Conservation (phyloP, 2,888 invertebrate species). For the Aelia acuminata region DNA sequence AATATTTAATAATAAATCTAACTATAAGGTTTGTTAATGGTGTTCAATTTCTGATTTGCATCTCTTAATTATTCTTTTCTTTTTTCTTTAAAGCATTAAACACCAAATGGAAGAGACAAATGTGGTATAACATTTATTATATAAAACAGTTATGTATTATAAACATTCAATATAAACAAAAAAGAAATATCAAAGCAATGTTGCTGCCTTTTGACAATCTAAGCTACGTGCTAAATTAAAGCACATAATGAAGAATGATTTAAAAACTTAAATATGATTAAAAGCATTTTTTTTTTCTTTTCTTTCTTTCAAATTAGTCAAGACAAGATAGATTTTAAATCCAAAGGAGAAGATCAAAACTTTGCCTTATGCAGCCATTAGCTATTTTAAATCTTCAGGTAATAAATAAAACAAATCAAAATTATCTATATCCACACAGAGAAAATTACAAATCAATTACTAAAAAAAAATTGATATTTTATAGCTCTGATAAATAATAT, state of each 20-base stretch:
- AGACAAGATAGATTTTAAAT: conserved; percentile 20
- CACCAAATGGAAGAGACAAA: conserved; percentile 47
- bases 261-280: conserved; percentile 38
- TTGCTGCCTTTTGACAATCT: conserved; percentile 48
- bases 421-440: not conserved
- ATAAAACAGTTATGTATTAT: conserved; percentile 50
- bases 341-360: conserved; percentile 20
- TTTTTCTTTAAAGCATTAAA: conserved; percentile 26
- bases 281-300: conserved; percentile 1
- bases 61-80: too few relatives aligned
- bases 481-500: conserved; percentile 17
- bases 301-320: conserved; percentile 30
- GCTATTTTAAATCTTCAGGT: not conserved
- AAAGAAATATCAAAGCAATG: conserved; percentile 46
- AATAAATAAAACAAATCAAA: not conserved
- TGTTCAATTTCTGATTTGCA: not conserved
- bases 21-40: conserved; percentile 11
- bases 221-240: conserved; percentile 33
- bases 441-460: conserved; percentile 27
- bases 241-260: conserved; percentile 32
- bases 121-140: conserved; percentile 51
- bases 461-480: conserved; percentile 19
- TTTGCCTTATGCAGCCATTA: not conserved
- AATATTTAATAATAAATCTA: not conserved
- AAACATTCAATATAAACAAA: conserved; percentile 50